Base-by-base conservation (phyloP, 2,113 vertebrate species). In the Aphyosemion australe region DNA sequence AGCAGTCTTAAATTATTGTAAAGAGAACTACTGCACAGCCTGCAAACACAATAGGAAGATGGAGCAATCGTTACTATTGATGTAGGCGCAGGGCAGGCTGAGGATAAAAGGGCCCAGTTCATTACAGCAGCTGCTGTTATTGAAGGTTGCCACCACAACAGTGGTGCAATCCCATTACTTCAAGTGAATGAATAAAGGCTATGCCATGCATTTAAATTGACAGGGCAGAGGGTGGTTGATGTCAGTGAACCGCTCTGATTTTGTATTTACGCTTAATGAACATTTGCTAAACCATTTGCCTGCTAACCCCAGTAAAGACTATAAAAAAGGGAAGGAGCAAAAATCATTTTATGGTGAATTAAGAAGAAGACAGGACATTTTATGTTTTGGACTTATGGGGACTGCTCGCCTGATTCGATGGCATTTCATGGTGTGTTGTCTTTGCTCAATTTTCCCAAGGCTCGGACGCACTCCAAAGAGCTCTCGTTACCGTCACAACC, bases 241-340 rank as follows among this genome's bases (percentile, higher is more conserved):
- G 77, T 70, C 75, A 69, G 80, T 72, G 82, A 90, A 85, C 83
- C 41, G 49, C 88, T 88, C 50, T 78, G 79, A 89, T 91, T 90
- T 82, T 83, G 78, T 66, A 89, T 90, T 88, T 86, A 86, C 45
- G 75, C 73, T 76, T 89, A 87, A 92, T 91, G 86, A 92, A 89
- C 84, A 82, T 79, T 67, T 80, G 79, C 47, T 10, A 61, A 81
- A 70, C 75, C 74, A 46, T 41, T 41, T 48, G 71, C 68, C 79
- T 55, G 71, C 68, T 73, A 78, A 78, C 83, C 84, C 81, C 68
- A 50, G 50, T 32, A 67, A 65, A 71, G 66, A 46, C 59, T 68
- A 57, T 11, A 79, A 61, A 46, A 15, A 51, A 49, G 5, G 42
- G 53, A n/a, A 14, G 51, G 56, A 51, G 26, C 4, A 79, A 61